Conservation (phyloP, 2,888 invertebrate genomes). For the Nomada lathburiana region DNA sequence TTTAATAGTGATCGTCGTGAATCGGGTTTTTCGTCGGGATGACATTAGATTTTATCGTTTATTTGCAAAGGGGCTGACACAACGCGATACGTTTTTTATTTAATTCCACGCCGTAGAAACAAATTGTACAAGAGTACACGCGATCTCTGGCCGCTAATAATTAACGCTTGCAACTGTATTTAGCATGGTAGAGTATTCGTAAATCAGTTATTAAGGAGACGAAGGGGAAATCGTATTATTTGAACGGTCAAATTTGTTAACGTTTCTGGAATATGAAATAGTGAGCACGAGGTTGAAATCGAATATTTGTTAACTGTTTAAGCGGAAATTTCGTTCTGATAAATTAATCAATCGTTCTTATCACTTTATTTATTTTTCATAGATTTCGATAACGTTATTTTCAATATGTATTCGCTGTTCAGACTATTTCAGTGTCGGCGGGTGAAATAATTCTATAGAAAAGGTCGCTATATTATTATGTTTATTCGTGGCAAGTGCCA, state of each 20-base stretch:
- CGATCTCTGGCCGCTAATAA: background rate
- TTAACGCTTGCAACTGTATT: background rate
- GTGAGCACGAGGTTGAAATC: too few relatives aligned
- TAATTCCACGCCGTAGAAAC: background rate
- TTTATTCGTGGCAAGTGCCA: background rate
- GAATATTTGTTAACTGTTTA: too few relatives aligned
- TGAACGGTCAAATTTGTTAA: too few relatives aligned
- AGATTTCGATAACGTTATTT: too few relatives aligned
- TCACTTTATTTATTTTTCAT: too few relatives aligned
- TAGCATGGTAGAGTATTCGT: background rate
- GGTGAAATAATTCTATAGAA: too few relatives aligned
- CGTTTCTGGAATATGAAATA: too few relatives aligned
- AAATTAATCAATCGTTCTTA: too few relatives aligned
- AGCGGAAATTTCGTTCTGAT: too few relatives aligned
- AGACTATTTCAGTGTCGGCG: too few relatives aligned
- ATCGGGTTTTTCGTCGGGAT: slow-evolving; percentile 24
- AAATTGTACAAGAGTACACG: background rate
- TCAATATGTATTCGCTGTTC: too few relatives aligned
- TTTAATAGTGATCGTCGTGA: slow-evolving; percentile 25
- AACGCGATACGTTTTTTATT: background rate
- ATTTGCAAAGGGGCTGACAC: background rate
- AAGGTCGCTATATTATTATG: background rate
- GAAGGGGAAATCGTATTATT: too few relatives aligned
- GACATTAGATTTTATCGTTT: slow-evolving; percentile 11
- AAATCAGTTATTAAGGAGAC: background rate